Percentiles rank a stretch among this genome's conserved stretches.
phyloP scores from a whole-genome alignment of 2,888 invertebrate species.

The Alsophila aescularia region DNA sequence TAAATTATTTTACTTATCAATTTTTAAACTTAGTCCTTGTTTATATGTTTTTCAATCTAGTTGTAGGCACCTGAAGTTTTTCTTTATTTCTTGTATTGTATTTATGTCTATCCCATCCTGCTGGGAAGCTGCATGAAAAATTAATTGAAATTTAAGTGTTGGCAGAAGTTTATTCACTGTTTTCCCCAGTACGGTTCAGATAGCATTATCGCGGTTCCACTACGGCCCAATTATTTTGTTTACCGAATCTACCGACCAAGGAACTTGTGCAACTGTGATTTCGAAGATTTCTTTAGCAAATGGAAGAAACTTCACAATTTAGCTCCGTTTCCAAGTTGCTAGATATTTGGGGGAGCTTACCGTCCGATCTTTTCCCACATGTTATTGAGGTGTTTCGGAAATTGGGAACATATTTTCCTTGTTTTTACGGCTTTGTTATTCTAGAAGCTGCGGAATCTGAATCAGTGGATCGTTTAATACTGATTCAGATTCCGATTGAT shows the following conservation, averaged over 20 bases:
- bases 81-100: too few species aligned
- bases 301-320: constrained; percentile 12
- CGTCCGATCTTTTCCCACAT: constrained; percentile 12
- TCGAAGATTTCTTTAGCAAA: constrained; percentile 8
- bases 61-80: too few species aligned
- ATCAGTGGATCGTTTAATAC: neutral
- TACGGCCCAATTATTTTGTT: constrained; percentile 38
- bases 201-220: constrained; percentile 28
- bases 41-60: too few species aligned
- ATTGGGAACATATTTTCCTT: constrained; percentile 8
- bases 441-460: neutral
- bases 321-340: constrained; percentile 4
- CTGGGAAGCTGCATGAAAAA: too few species aligned
- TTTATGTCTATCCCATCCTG: too few species aligned
- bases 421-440: constrained; percentile 26
- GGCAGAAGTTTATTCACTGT: neutral
- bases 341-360: constrained; percentile 7
- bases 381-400: constrained; percentile 10
- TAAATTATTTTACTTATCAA: too few species aligned
- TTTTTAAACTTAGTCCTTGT: too few species aligned
- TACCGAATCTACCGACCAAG: constrained; percentile 23
- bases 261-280: constrained; percentile 10
- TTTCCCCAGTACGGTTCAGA: neutral
- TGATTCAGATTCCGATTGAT: too few species aligned
- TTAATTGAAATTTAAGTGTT: neutral